Percentiles rank a stretch among this genome's conserved stretches.
Conservation (phyloP, 2,797 vertebrate genomes). For the Gastrophryne carolinensis region DNA sequence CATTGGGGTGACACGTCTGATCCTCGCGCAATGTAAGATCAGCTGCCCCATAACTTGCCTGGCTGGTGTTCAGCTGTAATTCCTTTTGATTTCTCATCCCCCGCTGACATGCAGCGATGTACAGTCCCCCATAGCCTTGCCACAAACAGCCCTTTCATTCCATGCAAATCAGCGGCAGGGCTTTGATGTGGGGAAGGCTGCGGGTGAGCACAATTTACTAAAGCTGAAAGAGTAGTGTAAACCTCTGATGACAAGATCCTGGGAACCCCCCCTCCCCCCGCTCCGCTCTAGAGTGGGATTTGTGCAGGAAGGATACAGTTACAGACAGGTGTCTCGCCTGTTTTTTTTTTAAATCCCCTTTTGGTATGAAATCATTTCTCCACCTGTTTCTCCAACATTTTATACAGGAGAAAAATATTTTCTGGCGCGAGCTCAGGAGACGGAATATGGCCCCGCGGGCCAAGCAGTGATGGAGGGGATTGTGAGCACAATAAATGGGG, state of each 20-base stretch:
- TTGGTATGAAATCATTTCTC: slow-evolving; percentile 41
- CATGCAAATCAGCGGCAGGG: background rate
- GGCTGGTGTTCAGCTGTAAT: too few species aligned
- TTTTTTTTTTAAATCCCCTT: slow-evolving; percentile 37
- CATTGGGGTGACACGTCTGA: too few species aligned
- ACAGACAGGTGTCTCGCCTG: slow-evolving; percentile 45
- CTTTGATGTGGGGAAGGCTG: background rate
- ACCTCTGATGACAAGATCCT: slow-evolving; percentile 16
- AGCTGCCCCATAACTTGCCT: too few species aligned
- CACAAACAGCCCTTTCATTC: background rate
- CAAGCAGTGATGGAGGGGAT: slow-evolving; percentile 4
- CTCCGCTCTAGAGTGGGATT: slow-evolving; percentile 34
- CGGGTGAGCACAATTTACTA: background rate
- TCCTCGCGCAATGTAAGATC: too few species aligned
- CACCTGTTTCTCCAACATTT: slow-evolving; percentile 44
- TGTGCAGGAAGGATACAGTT: slow-evolving; percentile 44
- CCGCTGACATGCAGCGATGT: too few species aligned
- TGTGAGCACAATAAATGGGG: slow-evolving; percentile 15
- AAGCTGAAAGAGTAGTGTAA: background rate
- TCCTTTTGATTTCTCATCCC: too few species aligned
- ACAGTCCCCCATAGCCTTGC: background rate
- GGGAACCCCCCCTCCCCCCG: slow-evolving; percentile 16
- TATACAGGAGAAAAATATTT: slow-evolving; percentile 22
- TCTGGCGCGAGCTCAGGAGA: slow-evolving; percentile 11
- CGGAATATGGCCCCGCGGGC: background rate